Conservation (phyloP, 2,797 vertebrate species). For the Vespertilio murinus region DNA sequence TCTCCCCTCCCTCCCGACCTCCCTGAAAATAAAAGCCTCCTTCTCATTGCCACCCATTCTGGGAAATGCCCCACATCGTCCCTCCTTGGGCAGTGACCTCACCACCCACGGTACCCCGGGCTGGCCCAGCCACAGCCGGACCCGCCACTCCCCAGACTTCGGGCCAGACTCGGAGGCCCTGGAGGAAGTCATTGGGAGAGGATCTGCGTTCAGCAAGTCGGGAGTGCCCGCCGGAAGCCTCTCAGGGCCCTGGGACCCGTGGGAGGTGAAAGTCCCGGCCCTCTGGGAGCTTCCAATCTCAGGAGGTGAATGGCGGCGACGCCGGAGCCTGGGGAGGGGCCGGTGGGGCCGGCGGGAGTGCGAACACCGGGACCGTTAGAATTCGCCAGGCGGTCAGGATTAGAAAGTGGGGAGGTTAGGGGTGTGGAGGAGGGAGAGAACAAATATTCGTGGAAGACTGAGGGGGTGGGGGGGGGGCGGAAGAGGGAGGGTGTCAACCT, state of each 20-base stretch:
- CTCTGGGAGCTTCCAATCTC: slow-evolving; percentile 6
- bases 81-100: not conserved
- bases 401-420: not conserved
- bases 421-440: not conserved
- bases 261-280: slow-evolving; percentile 15
- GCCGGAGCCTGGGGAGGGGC: not conserved
- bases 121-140: not conserved
- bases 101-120: not conserved
- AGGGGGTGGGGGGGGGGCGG: not conserved
- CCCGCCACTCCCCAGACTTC: not conserved
- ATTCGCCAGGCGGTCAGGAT: not conserved
- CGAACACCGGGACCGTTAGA: not conserved
- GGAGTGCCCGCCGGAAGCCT: not conserved
- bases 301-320: not conserved
- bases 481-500: not conserved
- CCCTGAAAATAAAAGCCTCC: not conserved
- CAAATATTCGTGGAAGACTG: not conserved
- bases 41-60: not conserved
- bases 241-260: not conserved
- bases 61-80: not conserved
- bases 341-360: not conserved
- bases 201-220: not conserved
- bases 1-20: not conserved
- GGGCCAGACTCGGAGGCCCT: not conserved
- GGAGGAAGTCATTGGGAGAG: not conserved